Percentiles rank a stretch among this genome's conserved stretches.
Evolutionary conservation across 2,888 invertebrate genomes (phyloP).

Genomic region (Nephrotoma appendiculata): DNA sequence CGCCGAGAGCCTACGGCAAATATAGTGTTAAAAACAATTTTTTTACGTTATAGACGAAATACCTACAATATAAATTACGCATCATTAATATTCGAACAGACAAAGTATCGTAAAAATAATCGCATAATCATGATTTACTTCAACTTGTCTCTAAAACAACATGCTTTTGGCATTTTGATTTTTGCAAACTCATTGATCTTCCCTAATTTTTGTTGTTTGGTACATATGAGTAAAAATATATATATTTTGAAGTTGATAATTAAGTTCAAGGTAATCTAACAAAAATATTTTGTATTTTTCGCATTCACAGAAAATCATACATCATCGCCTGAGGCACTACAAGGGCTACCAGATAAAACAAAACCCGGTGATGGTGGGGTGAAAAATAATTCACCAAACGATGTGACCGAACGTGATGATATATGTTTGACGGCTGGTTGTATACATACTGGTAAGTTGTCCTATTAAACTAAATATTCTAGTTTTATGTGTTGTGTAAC

Average conservation of each 20-base stretch:
- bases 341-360: slow-evolving; percentile 15
- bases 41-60: too few species aligned
- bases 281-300: not conserved
- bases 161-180: not conserved
- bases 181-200: not conserved
- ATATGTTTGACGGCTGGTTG: slow-evolving; percentile 65
- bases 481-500: too few species aligned
- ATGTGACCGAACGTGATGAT: slow-evolving; percentile 24
- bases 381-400: slow-evolving; percentile 14
- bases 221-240: not conserved
- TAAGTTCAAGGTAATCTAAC: not conserved
- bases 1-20: too few species aligned
- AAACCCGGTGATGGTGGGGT: slow-evolving; percentile 7
- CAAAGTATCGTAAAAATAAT: not conserved
- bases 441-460: slow-evolving; percentile 39
- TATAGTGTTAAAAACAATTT: too few species aligned
- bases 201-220: not conserved
- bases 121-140: not conserved
- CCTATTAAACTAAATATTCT: not conserved
- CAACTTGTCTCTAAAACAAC: not conserved
- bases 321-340: slow-evolving; percentile 23
- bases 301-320: slow-evolving; percentile 15
- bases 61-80: too few species aligned
- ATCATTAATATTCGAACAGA: not conserved
- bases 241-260: not conserved